Percentiles rank a stretch among this genome's conserved stretches.
phyloP scores from a whole-genome alignment of 2,888 invertebrate species.

The Melinopterus prodromus region DNA sequence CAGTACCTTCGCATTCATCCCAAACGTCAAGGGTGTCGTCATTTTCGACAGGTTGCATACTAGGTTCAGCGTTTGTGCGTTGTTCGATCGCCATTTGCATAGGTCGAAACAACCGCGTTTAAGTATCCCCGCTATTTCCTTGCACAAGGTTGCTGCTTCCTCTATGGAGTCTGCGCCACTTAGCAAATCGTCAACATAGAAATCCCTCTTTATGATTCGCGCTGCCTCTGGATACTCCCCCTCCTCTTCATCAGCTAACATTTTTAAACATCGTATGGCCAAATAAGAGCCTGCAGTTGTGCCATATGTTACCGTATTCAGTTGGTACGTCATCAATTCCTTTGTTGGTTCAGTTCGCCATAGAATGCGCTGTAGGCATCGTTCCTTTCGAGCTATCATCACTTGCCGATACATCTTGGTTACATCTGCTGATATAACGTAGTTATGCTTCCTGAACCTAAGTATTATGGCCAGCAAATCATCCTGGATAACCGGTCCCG shows the following conservation, averaged over 20 bases:
- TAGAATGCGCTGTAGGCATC: constrained; percentile 42
- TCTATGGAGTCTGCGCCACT: constrained; percentile 33
- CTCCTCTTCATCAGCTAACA: constrained; percentile 32
- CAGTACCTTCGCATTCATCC: constrained; percentile 30
- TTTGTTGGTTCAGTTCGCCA: constrained; percentile 39
- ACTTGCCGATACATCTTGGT: constrained; percentile 50
- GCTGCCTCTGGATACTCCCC: constrained; percentile 21
- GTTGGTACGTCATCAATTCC: constrained; percentile 17
- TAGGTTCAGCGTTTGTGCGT: constrained; percentile 22
- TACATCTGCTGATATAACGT: constrained; percentile 48
- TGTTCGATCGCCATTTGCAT: constrained; percentile 28
- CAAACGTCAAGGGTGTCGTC: constrained; percentile 18
- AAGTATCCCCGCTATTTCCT: constrained; percentile 12
- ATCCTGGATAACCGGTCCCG: constrained; percentile 48
- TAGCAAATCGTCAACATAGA: constrained; percentile 40
- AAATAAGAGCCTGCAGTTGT: not conserved
- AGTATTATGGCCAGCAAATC: constrained; percentile 46
- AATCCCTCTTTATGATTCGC: constrained; percentile 35
- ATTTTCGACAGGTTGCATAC: constrained; percentile 8
- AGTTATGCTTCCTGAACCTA: constrained; percentile 45
- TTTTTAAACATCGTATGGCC: constrained; percentile 27
- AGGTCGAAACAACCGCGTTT: constrained; percentile 26
- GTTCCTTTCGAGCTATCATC: constrained; percentile 40
- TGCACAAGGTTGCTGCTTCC: constrained; percentile 20
- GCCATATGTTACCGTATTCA: not conserved